Evolutionary conservation across 2,888 invertebrate genomes (phyloP), one percentile per base, ranked within the genome.

Genomic region (Eupithecia abbreviata): DNA sequence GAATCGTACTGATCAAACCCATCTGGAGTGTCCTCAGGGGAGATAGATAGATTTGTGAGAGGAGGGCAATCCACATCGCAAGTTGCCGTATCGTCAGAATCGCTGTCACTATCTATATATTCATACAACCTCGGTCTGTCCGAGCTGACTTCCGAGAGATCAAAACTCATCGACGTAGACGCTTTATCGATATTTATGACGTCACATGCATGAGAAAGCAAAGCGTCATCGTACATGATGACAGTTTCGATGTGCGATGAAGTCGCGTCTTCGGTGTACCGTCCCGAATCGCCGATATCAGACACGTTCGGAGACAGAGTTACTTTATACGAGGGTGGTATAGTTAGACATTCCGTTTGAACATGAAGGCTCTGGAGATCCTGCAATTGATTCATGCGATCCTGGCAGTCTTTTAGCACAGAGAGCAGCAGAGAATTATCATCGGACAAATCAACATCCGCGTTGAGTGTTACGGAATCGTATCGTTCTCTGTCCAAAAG

Each of bases 1-100:
- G 95, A 95, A 85, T 95, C 95, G 82, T 95, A 95, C 82, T 95
- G 95, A 81, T 95, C 95, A 80, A 90, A 91, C 83, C 87, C 87
- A 81, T 93, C 94, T 77, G 90, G 82, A 55, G 88, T 84, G 42
- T 92, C 91, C n/a, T 91, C 91, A 5, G 81, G 70, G 43, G 87
- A 86, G 15, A 83, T 77, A 71, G 84, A 79, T 74, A 85, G 82
- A 45, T 75, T 79, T 13, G 78, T 78, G 45, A 76, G 51, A 13
- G 76, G 76, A 13, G 74, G 78, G 9, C 74, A 82, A 58, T 90
- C 88, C 41, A 82, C 84, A 74, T 93, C 93, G 81, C 91, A 92
- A 2, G 92, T 88, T 3, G 91, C 92, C n/a, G 93, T 93, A 72
- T 88, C 85, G 71, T 92, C 94, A 0, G 93, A 93, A 82, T 92